These are phyloP conservation scores for Frankliniella intonsa DNA, from an alignment of 2,888 invertebrate genomes.

Conservation along the genomic window DNA sequence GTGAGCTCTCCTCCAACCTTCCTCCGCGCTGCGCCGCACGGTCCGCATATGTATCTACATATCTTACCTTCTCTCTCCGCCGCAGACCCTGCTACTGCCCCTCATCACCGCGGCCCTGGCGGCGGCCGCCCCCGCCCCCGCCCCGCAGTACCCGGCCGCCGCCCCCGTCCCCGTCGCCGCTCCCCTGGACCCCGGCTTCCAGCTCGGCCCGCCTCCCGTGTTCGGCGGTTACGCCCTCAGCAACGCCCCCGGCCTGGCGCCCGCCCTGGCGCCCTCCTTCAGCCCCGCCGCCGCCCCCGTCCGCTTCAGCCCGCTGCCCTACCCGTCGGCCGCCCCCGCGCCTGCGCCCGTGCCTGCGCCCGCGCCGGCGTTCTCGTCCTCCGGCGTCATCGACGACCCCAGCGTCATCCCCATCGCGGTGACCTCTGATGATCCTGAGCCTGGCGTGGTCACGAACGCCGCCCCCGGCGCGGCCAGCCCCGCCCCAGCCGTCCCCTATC, in stretches of 20 bases:
- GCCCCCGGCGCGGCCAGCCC: no score
- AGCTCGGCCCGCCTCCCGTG: background rate
- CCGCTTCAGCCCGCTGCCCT: background rate
- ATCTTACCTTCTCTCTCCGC: background rate
- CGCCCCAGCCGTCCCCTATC: no score
- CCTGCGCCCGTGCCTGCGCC: background rate
- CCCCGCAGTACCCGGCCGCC: background rate
- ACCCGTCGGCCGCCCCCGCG: background rate
- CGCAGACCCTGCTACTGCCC: background rate
- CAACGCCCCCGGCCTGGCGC: background rate
- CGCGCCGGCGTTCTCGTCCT: background rate
- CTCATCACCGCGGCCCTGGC: background rate
- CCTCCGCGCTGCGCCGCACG: background rate
- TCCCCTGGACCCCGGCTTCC: background rate
- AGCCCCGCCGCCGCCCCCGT: background rate
- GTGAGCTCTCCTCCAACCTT: background rate
- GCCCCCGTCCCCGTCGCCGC: background rate
- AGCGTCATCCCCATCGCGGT: slow-evolving; percentile 11
- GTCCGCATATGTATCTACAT: background rate
- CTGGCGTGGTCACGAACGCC: no score
- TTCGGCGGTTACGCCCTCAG: background rate
- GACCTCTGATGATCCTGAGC: background rate
- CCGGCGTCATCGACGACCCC: background rate
- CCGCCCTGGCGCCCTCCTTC: background rate
- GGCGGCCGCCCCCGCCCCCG: background rate